A percentile compares a stretch with the other conserved stretches of the same genome.
Conservation (phyloP, 2,888 invertebrate species). For the Ochropleura plecta region DNA sequence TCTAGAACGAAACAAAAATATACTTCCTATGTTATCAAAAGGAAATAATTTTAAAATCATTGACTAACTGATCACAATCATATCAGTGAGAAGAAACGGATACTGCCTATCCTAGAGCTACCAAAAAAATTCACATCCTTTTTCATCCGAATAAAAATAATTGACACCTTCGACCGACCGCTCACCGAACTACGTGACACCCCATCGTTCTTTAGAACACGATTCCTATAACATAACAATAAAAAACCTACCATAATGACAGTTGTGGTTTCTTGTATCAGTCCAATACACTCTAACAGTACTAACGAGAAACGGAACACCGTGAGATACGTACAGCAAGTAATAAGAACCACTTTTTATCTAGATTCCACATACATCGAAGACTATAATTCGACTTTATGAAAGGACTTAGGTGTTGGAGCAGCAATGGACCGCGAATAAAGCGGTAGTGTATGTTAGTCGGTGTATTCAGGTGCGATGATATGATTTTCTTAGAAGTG, state of each 20-base stretch:
- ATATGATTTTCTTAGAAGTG: conserved; percentile 59
- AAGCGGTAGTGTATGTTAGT: conserved; percentile 1
- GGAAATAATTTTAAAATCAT: not conserved
- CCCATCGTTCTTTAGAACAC: conserved; percentile 33
- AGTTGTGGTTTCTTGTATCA: conserved; percentile 61
- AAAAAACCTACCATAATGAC: conserved; percentile 57
- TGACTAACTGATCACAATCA: not conserved
- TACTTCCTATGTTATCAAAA: no score
- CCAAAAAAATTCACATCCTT: conserved; percentile 1
- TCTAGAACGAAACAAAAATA: no score
- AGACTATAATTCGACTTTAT: not conserved
- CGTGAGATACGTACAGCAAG: conserved; percentile 59
- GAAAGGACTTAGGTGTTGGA: not conserved
- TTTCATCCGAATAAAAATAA: conserved; percentile 41
- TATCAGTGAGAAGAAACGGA: not conserved
- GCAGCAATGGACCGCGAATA: conserved; percentile 36
- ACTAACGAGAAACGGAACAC: conserved; percentile 66
- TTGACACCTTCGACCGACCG: conserved; percentile 42
- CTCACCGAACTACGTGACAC: conserved; percentile 37
- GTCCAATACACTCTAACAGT: conserved; percentile 56
- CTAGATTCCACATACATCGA: conserved; percentile 37
- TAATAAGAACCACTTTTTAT: conserved; percentile 9
- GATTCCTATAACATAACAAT: conserved; percentile 47
- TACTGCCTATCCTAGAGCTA: not conserved
- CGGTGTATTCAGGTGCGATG: conserved; percentile 1